Conservation (phyloP, 2,113 vertebrate species). For the Paracanthobrama guichenoti region DNA sequence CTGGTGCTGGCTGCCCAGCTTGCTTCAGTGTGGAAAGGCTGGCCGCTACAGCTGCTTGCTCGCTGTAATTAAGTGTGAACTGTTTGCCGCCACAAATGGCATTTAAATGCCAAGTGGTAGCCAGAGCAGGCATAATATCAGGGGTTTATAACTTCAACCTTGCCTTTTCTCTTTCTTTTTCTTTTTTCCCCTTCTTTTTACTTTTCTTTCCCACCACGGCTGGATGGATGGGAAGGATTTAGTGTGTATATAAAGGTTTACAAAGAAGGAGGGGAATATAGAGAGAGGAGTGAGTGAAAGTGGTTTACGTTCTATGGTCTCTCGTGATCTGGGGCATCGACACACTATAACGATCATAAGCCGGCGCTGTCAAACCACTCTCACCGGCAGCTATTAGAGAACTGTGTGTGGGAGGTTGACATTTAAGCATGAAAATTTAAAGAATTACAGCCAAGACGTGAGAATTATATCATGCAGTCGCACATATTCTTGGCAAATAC, state of each 20-base stretch:
- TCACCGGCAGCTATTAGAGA: conserved; percentile 45
- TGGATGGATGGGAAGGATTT: conserved; percentile 40
- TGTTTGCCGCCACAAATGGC: conserved; percentile 67
- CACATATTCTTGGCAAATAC: background rate
- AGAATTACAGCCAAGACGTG: conserved; percentile 23
- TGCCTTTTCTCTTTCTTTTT: background rate
- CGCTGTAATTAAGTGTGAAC: conserved; percentile 75
- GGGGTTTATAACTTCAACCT: conserved; percentile 43
- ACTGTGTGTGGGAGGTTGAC: conserved; percentile 36
- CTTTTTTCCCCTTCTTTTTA: background rate
- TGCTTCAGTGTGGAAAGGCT: conserved; percentile 68
- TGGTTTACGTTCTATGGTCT: conserved; percentile 19
- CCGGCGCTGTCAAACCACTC: conserved; percentile 36
- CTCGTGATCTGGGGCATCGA: conserved; percentile 35
- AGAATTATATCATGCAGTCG: conserved; percentile 20
- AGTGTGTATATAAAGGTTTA: conserved; percentile 31
- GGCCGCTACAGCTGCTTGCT: conserved; percentile 64
- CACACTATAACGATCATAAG: conserved; percentile 32
- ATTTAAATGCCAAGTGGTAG: conserved; percentile 72
- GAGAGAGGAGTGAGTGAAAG: conserved; percentile 14
- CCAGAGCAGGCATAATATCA: conserved; percentile 29
- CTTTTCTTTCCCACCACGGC: background rate
- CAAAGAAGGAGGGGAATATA: background rate
- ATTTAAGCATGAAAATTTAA: conserved; percentile 40
- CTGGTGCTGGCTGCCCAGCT: conserved; percentile 54